Evolutionary conservation across 1,140 invertebrate species (phyloP).

Genomic region (Pemphigus obesinymphae): DNA sequence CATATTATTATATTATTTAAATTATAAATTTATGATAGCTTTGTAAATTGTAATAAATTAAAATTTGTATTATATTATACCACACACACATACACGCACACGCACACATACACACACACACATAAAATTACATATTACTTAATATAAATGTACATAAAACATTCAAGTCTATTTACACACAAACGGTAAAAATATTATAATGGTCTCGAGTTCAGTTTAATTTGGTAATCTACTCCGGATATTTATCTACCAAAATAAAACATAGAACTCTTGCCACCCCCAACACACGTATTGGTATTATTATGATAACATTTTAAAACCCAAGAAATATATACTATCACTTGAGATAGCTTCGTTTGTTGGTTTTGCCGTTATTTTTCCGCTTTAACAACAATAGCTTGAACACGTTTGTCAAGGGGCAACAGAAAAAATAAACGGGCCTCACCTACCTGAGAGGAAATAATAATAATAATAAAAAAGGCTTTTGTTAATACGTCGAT

Average conservation of each 20-base stretch:
- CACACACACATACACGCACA: too few relatives aligned
- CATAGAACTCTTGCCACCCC: not conserved
- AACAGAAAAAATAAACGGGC: not conserved
- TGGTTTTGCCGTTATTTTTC: slow-evolving; percentile 40
- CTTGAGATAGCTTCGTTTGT: not conserved
- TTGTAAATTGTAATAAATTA: too few relatives aligned
- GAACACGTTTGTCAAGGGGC: slow-evolving; percentile 35
- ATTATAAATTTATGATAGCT: too few relatives aligned
- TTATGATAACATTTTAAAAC: not conserved
- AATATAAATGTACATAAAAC: not conserved
- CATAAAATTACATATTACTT: too few relatives aligned
- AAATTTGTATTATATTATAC: too few relatives aligned
- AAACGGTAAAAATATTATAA: not conserved
- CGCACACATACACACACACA: too few relatives aligned
- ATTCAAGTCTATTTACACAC: not conserved
- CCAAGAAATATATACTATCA: not conserved
- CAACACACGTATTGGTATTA: not conserved
- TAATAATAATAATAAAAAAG: slow-evolving; percentile 24
- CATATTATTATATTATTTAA: too few relatives aligned
- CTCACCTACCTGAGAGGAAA: slow-evolving; percentile 13
- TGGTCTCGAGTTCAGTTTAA: not conserved
- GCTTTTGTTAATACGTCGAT: slow-evolving; percentile 40
- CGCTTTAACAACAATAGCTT: not conserved
- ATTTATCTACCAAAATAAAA: not conserved
- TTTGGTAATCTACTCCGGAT: slow-evolving; percentile 4